These are phyloP conservation scores for Sphaerophoria taeniata DNA, from an alignment of 2,888 invertebrate genomes.

Conservation along the genomic window DNA sequence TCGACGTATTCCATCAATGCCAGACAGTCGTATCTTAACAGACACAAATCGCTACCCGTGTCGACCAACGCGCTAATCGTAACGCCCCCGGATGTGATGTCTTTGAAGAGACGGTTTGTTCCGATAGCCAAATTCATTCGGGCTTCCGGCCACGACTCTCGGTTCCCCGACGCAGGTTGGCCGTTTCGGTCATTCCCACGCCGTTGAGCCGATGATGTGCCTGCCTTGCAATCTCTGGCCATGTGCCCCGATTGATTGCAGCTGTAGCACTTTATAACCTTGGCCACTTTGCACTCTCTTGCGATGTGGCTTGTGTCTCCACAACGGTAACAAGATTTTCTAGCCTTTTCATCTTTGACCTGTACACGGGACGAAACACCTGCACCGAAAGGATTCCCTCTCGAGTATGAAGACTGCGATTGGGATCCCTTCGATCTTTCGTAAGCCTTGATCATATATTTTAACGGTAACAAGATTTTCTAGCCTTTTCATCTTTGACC, in stretches of 20 bases:
- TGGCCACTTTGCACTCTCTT: not conserved
- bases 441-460: too few species aligned
- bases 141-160: not conserved
- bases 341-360: not conserved
- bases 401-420: too few species aligned
- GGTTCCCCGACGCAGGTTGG: constrained; percentile 10
- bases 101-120: not conserved
- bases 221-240: constrained; percentile 23
- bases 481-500: not conserved
- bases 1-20: constrained; percentile 2
- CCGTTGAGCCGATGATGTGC: not conserved
- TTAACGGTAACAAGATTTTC: not conserved
- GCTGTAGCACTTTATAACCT: not conserved
- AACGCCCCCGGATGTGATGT: too few species aligned
- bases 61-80: too few species aligned
- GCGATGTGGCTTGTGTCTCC: too few species aligned
- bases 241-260: constrained; percentile 33
- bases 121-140: too few species aligned
- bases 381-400: too few species aligned
- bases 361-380: too few species aligned
- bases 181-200: not conserved
- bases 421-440: too few species aligned
- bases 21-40: constrained; percentile 8
- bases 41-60: too few species aligned
- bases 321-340: not conserved